A percentile compares a stretch with the other conserved stretches of the same genome.
Evolutionary conservation across 1,140 invertebrate species (phyloP).

Genomic region (Cecropterus lyciades): DNA sequence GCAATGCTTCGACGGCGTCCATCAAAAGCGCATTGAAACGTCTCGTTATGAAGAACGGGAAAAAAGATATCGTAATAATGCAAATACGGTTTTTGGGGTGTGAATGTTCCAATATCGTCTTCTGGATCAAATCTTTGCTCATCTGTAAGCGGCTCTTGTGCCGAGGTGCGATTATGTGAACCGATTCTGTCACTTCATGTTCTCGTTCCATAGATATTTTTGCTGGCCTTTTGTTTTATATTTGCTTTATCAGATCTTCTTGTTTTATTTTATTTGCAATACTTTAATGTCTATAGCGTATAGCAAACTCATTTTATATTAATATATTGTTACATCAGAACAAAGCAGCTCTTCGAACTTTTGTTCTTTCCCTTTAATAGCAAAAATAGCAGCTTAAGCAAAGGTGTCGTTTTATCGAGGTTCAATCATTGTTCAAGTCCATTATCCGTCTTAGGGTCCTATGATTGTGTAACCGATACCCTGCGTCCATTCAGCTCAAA

Average conservation of each 20-base stretch:
- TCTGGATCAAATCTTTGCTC: conserved; percentile 14
- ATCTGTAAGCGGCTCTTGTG: background rate
- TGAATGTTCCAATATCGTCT: conserved; percentile 18
- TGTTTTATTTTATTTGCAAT: too few relatives aligned
- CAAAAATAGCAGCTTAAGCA: conserved; percentile 10
- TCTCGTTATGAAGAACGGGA: background rate
- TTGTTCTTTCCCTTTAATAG: background rate
- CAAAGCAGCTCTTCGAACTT: background rate
- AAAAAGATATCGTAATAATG: conserved; percentile 16
- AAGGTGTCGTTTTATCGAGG: conserved; percentile 20
- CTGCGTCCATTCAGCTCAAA: conserved; percentile 24
- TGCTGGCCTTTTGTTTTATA: too few relatives aligned
- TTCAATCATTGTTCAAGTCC: conserved; percentile 35
- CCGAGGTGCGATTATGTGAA: conserved; percentile 3
- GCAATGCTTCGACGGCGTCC: background rate
- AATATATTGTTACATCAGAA: background rate
- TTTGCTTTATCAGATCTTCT: too few relatives aligned
- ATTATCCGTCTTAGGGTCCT: conserved; percentile 28
- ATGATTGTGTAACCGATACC: conserved; percentile 29
- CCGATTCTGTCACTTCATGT: background rate
- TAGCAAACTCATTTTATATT: too few relatives aligned
- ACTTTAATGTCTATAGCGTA: too few relatives aligned
- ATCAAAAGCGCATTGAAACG: conserved; percentile 11
- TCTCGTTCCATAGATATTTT: too few relatives aligned
- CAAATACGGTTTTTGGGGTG: conserved; percentile 18